Conservation (phyloP, 1,140 invertebrate species). For the Akabosia matsudoensis region DNA sequence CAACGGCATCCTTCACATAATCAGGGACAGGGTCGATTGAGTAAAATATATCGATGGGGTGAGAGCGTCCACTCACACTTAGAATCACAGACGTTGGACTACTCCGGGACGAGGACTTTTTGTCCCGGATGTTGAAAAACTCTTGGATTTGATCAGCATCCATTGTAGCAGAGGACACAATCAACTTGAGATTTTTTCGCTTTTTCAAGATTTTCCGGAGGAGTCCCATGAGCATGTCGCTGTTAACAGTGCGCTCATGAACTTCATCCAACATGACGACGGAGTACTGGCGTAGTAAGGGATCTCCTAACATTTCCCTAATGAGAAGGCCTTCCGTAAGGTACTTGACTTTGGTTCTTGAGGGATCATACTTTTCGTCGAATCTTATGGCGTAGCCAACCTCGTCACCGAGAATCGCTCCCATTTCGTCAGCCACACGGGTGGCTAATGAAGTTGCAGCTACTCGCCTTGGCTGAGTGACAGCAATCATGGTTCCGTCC, state of each 20-base stretch:
- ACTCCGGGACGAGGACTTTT: slow-evolving; percentile 53
- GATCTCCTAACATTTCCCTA: slow-evolving; percentile 91
- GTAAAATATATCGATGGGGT: slow-evolving; percentile 86
- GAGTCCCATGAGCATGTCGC: slow-evolving; percentile 90
- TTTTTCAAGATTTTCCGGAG: slow-evolving; percentile 86
- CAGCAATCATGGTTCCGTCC: slow-evolving; percentile 68
- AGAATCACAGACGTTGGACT: slow-evolving; percentile 71
- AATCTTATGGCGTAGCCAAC: slow-evolving; percentile 94
- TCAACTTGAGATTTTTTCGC: slow-evolving; percentile 73
- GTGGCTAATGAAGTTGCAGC: slow-evolving; percentile 84
- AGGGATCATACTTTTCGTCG: slow-evolving; percentile 67
- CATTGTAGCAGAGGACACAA: slow-evolving; percentile 92
- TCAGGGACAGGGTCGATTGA: slow-evolving; percentile 78
- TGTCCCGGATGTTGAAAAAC: slow-evolving; percentile 79
- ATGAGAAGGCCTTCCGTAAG: slow-evolving; percentile 95
- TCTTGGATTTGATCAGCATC: slow-evolving; percentile 81
- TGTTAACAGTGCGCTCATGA: slow-evolving; percentile 87
- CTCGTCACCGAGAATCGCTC: slow-evolving; percentile 68
- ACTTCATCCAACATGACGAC: slow-evolving; percentile 95
- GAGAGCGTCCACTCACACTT: slow-evolving; percentile 81
- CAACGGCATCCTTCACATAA: slow-evolving; percentile 82
- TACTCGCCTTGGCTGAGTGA: slow-evolving; percentile 88
- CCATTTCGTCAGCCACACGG: slow-evolving; percentile 86
- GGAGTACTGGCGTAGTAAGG: slow-evolving; percentile 80
- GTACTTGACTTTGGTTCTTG: slow-evolving; percentile 83